Base-by-base conservation (phyloP, 2,797 vertebrate genomes). In the Sebastolobus altivelis region DNA sequence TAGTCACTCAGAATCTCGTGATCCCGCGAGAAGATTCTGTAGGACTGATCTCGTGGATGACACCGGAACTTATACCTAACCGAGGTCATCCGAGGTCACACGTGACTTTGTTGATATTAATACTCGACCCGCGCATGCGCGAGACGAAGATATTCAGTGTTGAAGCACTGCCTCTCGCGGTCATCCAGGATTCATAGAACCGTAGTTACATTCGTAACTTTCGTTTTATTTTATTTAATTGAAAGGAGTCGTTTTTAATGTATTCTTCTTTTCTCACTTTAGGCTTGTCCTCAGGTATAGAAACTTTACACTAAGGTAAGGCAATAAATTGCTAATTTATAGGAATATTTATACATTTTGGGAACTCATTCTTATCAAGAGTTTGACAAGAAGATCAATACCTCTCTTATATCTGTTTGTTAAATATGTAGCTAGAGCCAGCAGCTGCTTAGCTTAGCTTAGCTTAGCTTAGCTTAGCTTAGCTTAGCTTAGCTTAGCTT, bases 221-320 rank as follows among this genome's bases (percentile, higher is more conserved):
- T 1, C 25, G 40, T 58, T 52, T 73, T 25, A 9, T 33, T 14
- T 71, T 14, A 6, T 70, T 29, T 55, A 33, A 40, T 20, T 11
- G 20, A 72, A 55, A 49, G 2, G 27, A 5, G 2, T 43, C 0
- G 33, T 65, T 71, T 16, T 40, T 37, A 70, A 75, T 37, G 16
- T 62, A 0, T 71, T 65, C 3, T 43, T 75, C 3, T 59, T 83
- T 61, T 82, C 68, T 70, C 72, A 55, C 65, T 78, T 40, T 54
- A 97, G 96, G 79, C 96, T 97, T 14, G 92, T 95, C 59, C 93
- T 97, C 22, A 88, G 0, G 73, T 95, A 95, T 65, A 0, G 3
- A 6, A 82, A 77, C 16, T 31, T 69, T 25, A 75, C 0, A 6
- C 75, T 95, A 18, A 88, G 91, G 95, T 95, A 87, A 89, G 81